These are phyloP conservation scores for Coranthus polyacanthus DNA, from an alignment of 2,797 vertebrate species.

Conservation along the genomic window DNA sequence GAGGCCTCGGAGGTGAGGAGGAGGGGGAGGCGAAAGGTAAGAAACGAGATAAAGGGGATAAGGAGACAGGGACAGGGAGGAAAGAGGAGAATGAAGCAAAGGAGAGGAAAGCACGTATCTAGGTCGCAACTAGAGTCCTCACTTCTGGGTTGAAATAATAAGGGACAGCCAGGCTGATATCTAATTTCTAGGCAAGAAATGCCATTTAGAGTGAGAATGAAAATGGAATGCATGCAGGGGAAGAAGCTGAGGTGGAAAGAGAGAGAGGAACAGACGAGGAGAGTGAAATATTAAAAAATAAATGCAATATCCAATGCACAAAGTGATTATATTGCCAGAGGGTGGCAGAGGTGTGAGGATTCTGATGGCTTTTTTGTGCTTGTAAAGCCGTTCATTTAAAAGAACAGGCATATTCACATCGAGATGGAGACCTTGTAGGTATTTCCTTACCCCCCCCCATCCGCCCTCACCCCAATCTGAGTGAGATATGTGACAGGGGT, in stretches of 20 bases:
- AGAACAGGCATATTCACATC: conserved; percentile 71
- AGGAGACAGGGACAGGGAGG: conserved; percentile 39
- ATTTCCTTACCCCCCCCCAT: conserved; percentile 35
- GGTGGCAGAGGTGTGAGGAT: conserved; percentile 72
- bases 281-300: conserved; percentile 78
- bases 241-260: conserved; percentile 39
- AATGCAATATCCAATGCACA: conserved; percentile 77
- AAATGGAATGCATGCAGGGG: conserved; percentile 69
- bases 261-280: conserved; percentile 49
- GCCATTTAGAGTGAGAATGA: conserved; percentile 77
- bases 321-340: conserved; percentile 78
- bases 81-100: conserved; percentile 29
- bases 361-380: conserved; percentile 72
- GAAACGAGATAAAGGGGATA: conserved; percentile 64
- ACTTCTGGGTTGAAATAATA: conserved; percentile 81
- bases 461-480: conserved; percentile 6
- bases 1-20: conserved; percentile 70
- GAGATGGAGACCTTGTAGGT: conserved; percentile 55
- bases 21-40: conserved; percentile 53
- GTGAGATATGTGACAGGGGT: conserved; percentile 38
- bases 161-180: conserved; percentile 73
- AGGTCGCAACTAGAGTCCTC: conserved; percentile 65
- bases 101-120: conserved; percentile 43
- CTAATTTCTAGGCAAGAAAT: conserved; percentile 81
- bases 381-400: conserved; percentile 72